Base-by-base conservation (phyloP, 1,140 invertebrate genomes). In the Leguminivora glycinivorella region DNA sequence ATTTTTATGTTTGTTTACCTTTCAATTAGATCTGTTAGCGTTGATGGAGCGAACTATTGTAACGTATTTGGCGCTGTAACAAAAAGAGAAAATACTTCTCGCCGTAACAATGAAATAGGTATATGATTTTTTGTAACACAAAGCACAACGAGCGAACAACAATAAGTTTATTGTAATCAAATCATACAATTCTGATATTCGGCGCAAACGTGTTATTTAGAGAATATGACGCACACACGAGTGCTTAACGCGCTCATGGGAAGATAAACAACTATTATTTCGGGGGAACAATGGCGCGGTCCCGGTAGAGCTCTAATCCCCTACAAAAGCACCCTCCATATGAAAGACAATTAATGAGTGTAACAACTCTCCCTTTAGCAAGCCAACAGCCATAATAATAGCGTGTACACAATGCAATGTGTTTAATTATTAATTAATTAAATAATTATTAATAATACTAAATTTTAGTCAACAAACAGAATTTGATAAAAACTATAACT, bases 281-380 rank as follows among this genome's bases (percentile, higher is more conserved):
- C 84, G 72, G 31, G 69, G 80, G 82, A 86, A 90, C 87, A 90
- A 90, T 79, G 75, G 77, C 58, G 26, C 70, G 72, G 73, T 76
- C 85, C 83, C 86, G 77, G 71, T 72, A 70, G 76, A 69, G 75
- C 67, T 71, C 60, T 82, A 81, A 87, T 83, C 84, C 85, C 85
- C 83, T 81, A 71, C 71, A 70, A 72, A 78, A 77, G 77, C 83
- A 79, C 88, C 85, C 85, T 81, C 76, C 76, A 74, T 75, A 82
- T 87, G 84, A 82, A 82, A 77, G 78, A 88, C 85, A 85, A 88
- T 87, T 86, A 89, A 89, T 88, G 85, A 84, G 73, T 85, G 83
- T 85, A 83, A 82, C 81, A 83, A 79, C 79, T 77, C 87, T 77
- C 87, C 82, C 81, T 84, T 87, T 82, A 81, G 80, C 73, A 75